Conservation (phyloP, 2,797 vertebrate species). For the Urocyon cinereoargenteus region DNA sequence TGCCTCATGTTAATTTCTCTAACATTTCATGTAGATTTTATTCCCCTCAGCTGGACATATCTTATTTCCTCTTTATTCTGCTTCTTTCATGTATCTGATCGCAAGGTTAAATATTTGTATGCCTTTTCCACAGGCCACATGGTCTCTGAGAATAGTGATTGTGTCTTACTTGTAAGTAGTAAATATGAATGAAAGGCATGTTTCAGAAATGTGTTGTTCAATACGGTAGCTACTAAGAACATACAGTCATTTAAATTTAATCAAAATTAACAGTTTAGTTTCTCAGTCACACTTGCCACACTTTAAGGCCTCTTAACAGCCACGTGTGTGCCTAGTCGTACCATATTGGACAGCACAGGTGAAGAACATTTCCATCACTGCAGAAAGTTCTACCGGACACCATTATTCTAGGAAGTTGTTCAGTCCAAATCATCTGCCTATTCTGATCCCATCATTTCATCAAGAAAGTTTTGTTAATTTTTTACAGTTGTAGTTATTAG, state of each 20-base stretch:
- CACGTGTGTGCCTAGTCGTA: neutral
- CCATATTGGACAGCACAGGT: neutral
- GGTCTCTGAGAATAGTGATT: neutral
- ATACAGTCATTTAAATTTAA: neutral
- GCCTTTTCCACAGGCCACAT: neutral
- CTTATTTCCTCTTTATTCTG: conserved; percentile 16
- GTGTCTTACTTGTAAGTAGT: neutral
- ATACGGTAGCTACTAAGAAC: neutral
- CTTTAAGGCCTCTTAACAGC: neutral
- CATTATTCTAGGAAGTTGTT: neutral
- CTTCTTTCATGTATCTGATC: neutral
- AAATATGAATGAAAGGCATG: neutral
- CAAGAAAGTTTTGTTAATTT: neutral
- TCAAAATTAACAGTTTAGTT: neutral
- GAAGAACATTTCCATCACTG: neutral
- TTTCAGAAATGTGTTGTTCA: neutral
- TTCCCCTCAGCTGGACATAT: neutral
- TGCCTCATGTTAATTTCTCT: neutral
- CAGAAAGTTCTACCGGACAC: neutral
- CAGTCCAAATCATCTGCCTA: neutral
- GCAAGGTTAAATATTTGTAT: neutral
- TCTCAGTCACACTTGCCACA: neutral
- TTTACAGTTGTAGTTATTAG: neutral
- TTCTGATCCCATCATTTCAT: conserved; percentile 5
- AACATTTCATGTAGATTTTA: neutral